A percentile compares a stretch with the other conserved stretches of the same genome.
Conservation (phyloP, 2,797 vertebrate species). For the Discoglossus pictus region DNA sequence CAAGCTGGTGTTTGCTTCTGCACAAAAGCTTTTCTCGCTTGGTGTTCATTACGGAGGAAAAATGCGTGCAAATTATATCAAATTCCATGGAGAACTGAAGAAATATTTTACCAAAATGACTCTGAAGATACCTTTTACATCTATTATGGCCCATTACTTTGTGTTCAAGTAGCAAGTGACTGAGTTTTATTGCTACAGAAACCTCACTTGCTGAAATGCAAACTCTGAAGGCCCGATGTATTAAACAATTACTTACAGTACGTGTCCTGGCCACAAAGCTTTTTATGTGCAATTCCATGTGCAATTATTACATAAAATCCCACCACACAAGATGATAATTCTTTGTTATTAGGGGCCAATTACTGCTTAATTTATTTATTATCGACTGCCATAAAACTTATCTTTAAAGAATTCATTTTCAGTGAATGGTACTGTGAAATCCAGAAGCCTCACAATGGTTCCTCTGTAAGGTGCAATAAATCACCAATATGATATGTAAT, state of each 20-base stretch:
- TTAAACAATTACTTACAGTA: slow-evolving; percentile 45
- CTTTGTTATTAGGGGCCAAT: slow-evolving; percentile 47
- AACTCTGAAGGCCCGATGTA: slow-evolving; percentile 10
- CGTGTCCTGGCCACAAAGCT: slow-evolving; percentile 24
- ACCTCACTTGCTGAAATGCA: slow-evolving; percentile 32
- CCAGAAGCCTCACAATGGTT: slow-evolving; percentile 25
- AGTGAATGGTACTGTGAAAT: slow-evolving; percentile 14
- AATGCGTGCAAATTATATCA: slow-evolving; percentile 18
- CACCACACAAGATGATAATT: slow-evolving; percentile 36
- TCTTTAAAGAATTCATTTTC: slow-evolving; percentile 40
- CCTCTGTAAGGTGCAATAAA: slow-evolving; percentile 37
- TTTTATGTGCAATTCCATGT: slow-evolving; percentile 6
- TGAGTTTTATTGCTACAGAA: slow-evolving; percentile 37
- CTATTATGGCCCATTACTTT: slow-evolving; percentile 39
- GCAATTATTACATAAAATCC: slow-evolving; percentile 31
- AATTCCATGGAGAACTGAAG: slow-evolving; percentile 7
- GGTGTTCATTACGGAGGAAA: slow-evolving; percentile 37
- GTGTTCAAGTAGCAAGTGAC: slow-evolving; percentile 14
- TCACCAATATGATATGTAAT: slow-evolving; percentile 49
- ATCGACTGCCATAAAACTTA: slow-evolving; percentile 32
- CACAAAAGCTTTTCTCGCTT: slow-evolving; percentile 16
- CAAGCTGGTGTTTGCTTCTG: neutral
- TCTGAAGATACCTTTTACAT: slow-evolving; percentile 27
- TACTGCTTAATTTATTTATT: slow-evolving; percentile 41
- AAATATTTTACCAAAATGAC: slow-evolving; percentile 44